A percentile compares a stretch with the other conserved stretches of the same genome.
These are phyloP conservation scores for Chaenocephalus aceratus DNA, from an alignment of 2,113 vertebrate genomes.

Conservation along the genomic window DNA sequence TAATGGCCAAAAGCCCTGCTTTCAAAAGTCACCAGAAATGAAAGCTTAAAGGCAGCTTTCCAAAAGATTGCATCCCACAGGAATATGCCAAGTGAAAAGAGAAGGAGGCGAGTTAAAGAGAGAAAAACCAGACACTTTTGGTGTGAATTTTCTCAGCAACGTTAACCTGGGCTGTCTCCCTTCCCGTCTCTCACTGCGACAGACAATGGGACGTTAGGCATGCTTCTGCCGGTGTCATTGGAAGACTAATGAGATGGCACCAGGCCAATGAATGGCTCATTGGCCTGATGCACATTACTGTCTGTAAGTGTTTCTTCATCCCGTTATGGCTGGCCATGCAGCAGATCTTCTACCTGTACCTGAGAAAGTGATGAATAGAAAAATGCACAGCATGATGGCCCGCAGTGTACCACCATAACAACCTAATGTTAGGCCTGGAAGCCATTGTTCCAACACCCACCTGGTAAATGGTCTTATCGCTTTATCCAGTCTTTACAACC, in stretches of 20 bases:
- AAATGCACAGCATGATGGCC: constrained; percentile 33
- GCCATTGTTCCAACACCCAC: not conserved
- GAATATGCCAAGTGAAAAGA: constrained; percentile 43
- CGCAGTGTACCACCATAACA: constrained; percentile 25
- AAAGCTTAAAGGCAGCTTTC: constrained; percentile 58
- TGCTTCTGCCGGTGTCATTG: constrained; percentile 69
- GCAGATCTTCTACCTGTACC: constrained; percentile 73
- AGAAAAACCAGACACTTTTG: constrained; percentile 36
- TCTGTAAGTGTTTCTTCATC: constrained; percentile 77
- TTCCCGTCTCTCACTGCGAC: constrained; percentile 48
- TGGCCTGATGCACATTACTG: constrained; percentile 78
- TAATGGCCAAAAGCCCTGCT: constrained; percentile 52
- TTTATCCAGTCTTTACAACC: no score
- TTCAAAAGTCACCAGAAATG: constrained; percentile 66
- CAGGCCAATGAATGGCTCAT: constrained; percentile 76
- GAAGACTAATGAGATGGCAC: constrained; percentile 81
- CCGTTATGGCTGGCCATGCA: constrained; percentile 68
- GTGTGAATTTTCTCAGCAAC: constrained; percentile 34
- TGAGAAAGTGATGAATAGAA: constrained; percentile 67
- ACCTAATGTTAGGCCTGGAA: constrained; percentile 12
- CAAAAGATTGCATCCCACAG: constrained; percentile 58
- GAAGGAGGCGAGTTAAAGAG: constrained; percentile 13
- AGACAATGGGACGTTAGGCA: constrained; percentile 73
- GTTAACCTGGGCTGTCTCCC: constrained; percentile 49
- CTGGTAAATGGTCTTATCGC: no score